Conservation (phyloP, 2,888 invertebrate species). For the Anorthoa munda region DNA sequence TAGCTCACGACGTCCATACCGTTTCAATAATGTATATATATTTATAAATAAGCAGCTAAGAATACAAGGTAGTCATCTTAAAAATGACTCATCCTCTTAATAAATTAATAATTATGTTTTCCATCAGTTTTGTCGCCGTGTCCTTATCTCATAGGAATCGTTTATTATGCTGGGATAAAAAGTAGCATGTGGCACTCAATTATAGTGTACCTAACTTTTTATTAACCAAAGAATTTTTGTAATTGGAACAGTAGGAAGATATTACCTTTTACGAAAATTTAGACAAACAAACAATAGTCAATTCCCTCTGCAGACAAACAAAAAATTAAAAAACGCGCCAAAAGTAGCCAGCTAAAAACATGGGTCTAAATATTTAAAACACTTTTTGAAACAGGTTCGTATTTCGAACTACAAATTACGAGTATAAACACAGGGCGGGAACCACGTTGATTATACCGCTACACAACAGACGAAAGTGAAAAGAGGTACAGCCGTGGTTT, state of each 20-base stretch:
- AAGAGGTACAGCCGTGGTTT: conserved; percentile 63
- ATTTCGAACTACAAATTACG: conserved; percentile 5
- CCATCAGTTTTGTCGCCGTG: neutral
- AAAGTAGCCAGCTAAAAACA: neutral
- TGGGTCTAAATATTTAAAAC: neutral
- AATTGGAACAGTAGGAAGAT: too few relatives aligned
- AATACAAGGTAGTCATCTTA: neutral
- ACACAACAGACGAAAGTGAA: conserved; percentile 74
- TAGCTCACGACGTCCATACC: neutral
- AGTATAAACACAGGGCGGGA: conserved; percentile 47
- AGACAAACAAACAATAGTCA: too few relatives aligned
- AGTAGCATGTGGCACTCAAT: too few relatives aligned
- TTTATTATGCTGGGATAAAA: too few relatives aligned
- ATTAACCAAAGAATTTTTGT: too few relatives aligned
- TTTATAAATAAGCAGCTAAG: neutral
- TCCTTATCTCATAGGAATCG: too few relatives aligned
- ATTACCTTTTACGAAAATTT: too few relatives aligned
- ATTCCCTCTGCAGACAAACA: neutral
- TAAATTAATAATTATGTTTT: neutral
- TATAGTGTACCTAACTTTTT: too few relatives aligned
- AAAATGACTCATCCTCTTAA: neutral
- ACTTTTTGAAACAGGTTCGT: conserved; percentile 29
- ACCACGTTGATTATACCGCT: conserved; percentile 58
- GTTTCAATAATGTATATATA: neutral
- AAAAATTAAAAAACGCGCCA: neutral